Conservation (phyloP, 2,797 vertebrate genomes). For the Craterocephalus amniculus region DNA sequence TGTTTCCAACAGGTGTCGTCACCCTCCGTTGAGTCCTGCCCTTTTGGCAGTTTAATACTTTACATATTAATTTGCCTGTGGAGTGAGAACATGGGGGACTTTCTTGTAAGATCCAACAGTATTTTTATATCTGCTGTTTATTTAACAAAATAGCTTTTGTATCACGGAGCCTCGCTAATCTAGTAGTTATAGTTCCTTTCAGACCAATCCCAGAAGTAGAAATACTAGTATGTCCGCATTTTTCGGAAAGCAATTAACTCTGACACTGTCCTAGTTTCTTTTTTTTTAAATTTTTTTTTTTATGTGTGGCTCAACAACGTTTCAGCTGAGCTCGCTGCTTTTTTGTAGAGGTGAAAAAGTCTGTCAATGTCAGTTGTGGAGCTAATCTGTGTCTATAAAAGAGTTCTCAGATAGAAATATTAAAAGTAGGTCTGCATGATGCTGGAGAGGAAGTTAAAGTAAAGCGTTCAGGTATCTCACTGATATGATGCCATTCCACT, state of each 20-base stretch:
- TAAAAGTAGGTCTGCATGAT: not conserved
- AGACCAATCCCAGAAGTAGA: not conserved
- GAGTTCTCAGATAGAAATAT: no score
- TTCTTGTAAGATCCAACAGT: not conserved
- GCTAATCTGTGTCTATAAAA: no score
- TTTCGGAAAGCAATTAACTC: not conserved
- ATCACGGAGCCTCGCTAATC: not conserved
- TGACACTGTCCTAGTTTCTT: not conserved
- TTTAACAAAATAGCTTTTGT: not conserved
- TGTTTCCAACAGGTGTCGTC: slow-evolving; percentile 70
- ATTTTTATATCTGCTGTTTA: not conserved
- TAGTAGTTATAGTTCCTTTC: not conserved
- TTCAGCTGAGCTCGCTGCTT: not conserved
- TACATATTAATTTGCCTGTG: slow-evolving; percentile 46
- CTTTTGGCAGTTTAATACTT: slow-evolving; percentile 25
- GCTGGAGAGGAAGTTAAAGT: not conserved
- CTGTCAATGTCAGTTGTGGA: not conserved
- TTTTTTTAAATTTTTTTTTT: not conserved
- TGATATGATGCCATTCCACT: not conserved
- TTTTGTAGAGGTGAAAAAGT: not conserved
- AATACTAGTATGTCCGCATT: slow-evolving; percentile 11
- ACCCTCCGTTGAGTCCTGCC: slow-evolving; percentile 38
- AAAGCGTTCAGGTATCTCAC: not conserved
- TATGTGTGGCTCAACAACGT: not conserved
- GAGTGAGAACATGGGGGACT: not conserved